Evolutionary conservation across 2,113 vertebrate genomes (phyloP).

Genomic region (Thalassoma bifasciatum): DNA sequence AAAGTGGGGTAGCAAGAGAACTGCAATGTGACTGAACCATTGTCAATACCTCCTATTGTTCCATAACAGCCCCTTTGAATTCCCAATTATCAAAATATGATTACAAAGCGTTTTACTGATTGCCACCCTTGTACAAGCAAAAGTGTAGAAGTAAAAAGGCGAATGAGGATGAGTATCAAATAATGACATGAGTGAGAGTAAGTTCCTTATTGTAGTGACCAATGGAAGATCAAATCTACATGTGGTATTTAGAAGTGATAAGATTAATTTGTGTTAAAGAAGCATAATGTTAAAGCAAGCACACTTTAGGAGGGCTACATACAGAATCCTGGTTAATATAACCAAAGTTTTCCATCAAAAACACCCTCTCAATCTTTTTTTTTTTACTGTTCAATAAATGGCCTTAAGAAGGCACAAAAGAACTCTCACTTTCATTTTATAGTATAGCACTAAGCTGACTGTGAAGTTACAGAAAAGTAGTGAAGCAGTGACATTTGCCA

Average conservation of each 20-base stretch:
- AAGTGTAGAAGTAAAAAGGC: slow-evolving; percentile 16
- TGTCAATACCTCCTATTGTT: slow-evolving; percentile 32
- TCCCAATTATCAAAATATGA: slow-evolving; percentile 67
- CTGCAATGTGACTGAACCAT: slow-evolving; percentile 31
- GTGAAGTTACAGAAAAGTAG: slow-evolving; percentile 40
- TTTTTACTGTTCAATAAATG: slow-evolving; percentile 1
- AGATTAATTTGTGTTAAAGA: slow-evolving; percentile 33
- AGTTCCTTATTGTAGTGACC: slow-evolving; percentile 28
- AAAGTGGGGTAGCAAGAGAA: slow-evolving; percentile 10
- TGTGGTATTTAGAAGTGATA: slow-evolving; percentile 22
- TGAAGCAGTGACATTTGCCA: slow-evolving; percentile 46
- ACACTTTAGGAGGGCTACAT: neutral
- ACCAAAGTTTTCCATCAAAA: neutral
- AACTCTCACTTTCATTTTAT: slow-evolving; percentile 16
- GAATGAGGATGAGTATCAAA: slow-evolving; percentile 40
- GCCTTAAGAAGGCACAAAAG: slow-evolving; percentile 15
- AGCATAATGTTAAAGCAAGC: neutral
- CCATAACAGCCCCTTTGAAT: slow-evolving; percentile 47
- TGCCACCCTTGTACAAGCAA: slow-evolving; percentile 33
- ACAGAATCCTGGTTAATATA: neutral
- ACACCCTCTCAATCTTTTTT: slow-evolving; percentile 1
- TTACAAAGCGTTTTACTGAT: slow-evolving; percentile 63
- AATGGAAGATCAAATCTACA: neutral
- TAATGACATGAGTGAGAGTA: slow-evolving; percentile 51
- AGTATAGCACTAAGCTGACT: slow-evolving; percentile 19